Evolutionary conservation across 2,113 vertebrate species (phyloP).

Genomic region (Cebidichthys violaceus): DNA sequence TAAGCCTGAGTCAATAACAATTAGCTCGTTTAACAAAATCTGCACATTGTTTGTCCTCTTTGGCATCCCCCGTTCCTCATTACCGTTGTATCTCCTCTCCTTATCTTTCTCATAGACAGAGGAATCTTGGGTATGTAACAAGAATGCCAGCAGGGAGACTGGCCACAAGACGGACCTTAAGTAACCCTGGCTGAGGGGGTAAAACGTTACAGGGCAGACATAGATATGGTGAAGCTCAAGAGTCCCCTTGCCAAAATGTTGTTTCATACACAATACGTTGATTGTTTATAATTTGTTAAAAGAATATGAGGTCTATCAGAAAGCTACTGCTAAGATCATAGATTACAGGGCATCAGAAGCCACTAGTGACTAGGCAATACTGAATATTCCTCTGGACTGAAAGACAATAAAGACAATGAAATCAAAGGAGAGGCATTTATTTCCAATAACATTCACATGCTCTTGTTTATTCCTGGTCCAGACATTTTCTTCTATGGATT

Average conservation of each 20-base stretch:
- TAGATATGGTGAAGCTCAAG: background rate
- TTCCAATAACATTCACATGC: conserved; percentile 42
- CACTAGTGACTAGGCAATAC: conserved; percentile 8
- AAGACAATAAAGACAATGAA: background rate
- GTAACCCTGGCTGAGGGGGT: conserved; percentile 36
- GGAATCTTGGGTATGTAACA: conserved; percentile 73
- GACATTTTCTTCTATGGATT: conserved; percentile 49
- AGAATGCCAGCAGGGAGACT: conserved; percentile 58
- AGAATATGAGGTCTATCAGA: background rate
- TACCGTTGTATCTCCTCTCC: conserved; percentile 42
- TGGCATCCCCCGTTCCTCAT: conserved; percentile 34
- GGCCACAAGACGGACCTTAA: conserved; percentile 39
- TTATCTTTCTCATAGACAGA: conserved; percentile 67
- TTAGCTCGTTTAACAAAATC: conserved; percentile 58
- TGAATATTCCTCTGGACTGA: background rate
- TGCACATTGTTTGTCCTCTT: conserved; percentile 48
- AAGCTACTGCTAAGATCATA: background rate
- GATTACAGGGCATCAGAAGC: background rate
- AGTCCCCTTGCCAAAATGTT: background rate
- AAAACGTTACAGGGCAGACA: conserved; percentile 28
- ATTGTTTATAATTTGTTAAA: background rate
- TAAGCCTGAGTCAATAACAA: conserved; percentile 59
- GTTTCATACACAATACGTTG: background rate
- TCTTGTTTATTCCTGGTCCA: conserved; percentile 61
- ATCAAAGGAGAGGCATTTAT: conserved; percentile 21